These are phyloP conservation scores for Cephalopachus bancanus DNA, from an alignment of 2,797 vertebrate species.

Conservation along the genomic window DNA sequence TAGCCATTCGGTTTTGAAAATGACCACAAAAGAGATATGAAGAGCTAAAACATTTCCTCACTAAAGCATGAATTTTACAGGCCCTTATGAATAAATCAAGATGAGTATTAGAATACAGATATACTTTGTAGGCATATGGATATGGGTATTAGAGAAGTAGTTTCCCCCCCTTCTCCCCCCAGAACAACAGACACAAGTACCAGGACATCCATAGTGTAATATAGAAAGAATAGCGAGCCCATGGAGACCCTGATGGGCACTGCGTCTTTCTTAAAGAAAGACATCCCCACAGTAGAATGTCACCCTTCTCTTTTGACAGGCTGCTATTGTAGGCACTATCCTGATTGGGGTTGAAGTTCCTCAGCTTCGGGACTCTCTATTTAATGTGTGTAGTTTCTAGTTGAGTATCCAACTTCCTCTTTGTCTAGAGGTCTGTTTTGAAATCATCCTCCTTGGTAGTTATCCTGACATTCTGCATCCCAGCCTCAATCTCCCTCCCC, in stretches of 20 bases:
- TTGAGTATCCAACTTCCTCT: constrained; percentile 72
- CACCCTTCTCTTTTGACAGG: constrained; percentile 57
- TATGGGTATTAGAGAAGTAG: constrained; percentile 68
- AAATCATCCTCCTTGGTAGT: constrained; percentile 74
- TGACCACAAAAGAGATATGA: constrained; percentile 79
- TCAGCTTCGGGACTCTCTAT: constrained; percentile 71
- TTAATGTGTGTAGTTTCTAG: constrained; percentile 71
- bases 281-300: constrained; percentile 35
- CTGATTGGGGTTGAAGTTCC: constrained; percentile 78
- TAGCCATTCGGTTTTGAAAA: constrained; percentile 76
- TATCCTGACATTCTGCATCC: constrained; percentile 84
- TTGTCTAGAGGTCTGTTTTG: constrained; percentile 80
- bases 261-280: constrained; percentile 36
- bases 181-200: constrained; percentile 35
- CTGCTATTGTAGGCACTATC: constrained; percentile 72
- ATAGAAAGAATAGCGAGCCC: background rate
- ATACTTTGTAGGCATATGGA: constrained; percentile 75
- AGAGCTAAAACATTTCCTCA: constrained; percentile 79
- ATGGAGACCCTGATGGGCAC: background rate
- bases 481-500: constrained; percentile 79
- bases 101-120: constrained; percentile 78
- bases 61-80: constrained; percentile 83
- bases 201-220: background rate
- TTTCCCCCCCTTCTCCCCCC: background rate
- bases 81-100: constrained; percentile 84